These are phyloP conservation scores for Apeltes quadracus DNA, from an alignment of 2,113 vertebrate species.

Conservation along the genomic window DNA sequence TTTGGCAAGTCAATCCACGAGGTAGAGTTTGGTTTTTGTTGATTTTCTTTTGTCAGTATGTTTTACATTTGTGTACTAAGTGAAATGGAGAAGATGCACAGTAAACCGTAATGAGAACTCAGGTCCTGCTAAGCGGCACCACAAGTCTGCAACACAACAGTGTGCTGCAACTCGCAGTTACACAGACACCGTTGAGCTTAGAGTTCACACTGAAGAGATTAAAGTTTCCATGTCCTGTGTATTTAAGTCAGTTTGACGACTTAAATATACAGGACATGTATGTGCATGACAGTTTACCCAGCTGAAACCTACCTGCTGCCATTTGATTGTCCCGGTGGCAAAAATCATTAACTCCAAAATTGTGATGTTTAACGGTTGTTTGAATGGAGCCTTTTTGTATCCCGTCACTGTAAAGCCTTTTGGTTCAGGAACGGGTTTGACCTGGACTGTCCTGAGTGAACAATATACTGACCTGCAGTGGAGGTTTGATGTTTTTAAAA, in stretches of 20 bases:
- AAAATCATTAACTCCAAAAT: too few species aligned
- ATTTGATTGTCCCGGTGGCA: not conserved
- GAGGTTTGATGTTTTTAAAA: slow-evolving; percentile 3
- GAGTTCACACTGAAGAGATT: not conserved
- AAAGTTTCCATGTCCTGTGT: not conserved
- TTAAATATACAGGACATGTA: too few species aligned
- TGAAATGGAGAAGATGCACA: not conserved
- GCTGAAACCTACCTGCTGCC: not conserved
- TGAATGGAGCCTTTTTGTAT: too few species aligned
- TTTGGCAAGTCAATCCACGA: slow-evolving; percentile 85
- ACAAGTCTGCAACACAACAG: slow-evolving; percentile 8
- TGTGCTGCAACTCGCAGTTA: not conserved
- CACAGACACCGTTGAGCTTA: accelerated
- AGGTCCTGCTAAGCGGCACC: not conserved
- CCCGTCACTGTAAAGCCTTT: not conserved
- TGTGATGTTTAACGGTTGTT: too few species aligned
- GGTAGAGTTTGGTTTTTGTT: slow-evolving; percentile 48
- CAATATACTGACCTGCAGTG: not conserved
- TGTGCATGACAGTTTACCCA: too few species aligned
- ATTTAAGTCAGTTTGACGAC: not conserved
- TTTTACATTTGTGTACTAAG: slow-evolving; percentile 16
- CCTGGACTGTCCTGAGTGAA: slow-evolving; percentile 23
- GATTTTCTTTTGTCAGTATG: not conserved
- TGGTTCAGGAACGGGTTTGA: slow-evolving; percentile 8
- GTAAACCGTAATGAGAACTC: slow-evolving; percentile 12